Evolutionary conservation across 2,888 invertebrate genomes (phyloP).

Genomic region (Oscheius sp.): DNA sequence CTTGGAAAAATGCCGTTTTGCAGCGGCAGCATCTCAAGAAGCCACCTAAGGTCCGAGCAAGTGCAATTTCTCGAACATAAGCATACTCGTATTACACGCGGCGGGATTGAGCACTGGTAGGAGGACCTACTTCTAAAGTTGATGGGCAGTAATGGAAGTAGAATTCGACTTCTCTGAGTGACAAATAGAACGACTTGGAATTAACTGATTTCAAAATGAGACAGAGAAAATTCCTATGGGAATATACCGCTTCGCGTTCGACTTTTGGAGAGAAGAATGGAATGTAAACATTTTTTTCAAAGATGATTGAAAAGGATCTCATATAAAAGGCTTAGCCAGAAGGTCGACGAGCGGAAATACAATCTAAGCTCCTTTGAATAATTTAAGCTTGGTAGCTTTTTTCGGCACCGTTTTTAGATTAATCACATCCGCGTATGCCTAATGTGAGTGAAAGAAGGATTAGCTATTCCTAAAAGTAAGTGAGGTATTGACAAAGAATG

Average conservation of each 20-base stretch:
- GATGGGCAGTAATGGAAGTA: not conserved
- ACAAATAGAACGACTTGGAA: conserved; percentile 2
- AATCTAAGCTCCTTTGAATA: conserved; percentile 2
- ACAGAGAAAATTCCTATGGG: conserved; percentile 5
- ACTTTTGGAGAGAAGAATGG: no score
- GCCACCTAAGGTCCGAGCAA: conserved; percentile 15
- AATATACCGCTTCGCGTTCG: no score
- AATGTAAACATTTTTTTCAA: not conserved
- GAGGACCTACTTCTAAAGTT: not conserved
- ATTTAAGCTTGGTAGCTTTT: not conserved
- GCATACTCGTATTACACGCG: conserved; percentile 16
- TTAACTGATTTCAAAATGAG: conserved; percentile 10
- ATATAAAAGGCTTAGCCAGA: not conserved
- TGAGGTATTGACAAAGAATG: no score
- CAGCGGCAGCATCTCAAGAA: conserved; percentile 2
- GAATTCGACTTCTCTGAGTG: conserved; percentile 12
- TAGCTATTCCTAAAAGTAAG: no score
- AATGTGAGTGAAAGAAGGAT: no score
- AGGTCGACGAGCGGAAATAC: not conserved
- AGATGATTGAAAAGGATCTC: not conserved
- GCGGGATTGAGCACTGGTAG: not conserved
- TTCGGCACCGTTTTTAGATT: not conserved
- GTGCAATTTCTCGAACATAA: not conserved
- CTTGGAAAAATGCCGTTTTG: not conserved
- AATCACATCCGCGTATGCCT: conserved; percentile 1